Conservation (phyloP, 2,888 invertebrate species). For the Taenaris catops region DNA sequence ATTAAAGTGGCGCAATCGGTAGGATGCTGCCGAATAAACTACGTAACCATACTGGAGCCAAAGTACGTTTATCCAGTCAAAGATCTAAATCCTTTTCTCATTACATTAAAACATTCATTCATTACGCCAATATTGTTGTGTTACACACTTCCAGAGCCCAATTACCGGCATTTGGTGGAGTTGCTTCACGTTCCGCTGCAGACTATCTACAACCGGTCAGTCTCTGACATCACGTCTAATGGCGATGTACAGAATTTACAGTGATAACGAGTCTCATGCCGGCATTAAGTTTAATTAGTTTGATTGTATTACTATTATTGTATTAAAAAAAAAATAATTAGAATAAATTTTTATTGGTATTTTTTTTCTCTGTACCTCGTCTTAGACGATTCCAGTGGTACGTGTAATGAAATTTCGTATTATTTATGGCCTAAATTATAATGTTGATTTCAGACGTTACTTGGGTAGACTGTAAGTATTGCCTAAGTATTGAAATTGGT, state of each 20-base stretch:
- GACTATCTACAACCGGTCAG: slow-evolving; percentile 85
- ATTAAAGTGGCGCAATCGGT: no score
- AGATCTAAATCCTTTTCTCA: no score
- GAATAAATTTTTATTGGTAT: slow-evolving; percentile 20
- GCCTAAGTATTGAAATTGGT: slow-evolving; percentile 31
- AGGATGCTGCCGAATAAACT: no score
- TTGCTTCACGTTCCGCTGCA: slow-evolving; percentile 93
- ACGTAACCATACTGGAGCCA: no score
- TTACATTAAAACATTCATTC: no score
- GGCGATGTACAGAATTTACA: slow-evolving; percentile 49
- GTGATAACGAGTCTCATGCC: slow-evolving; percentile 18
- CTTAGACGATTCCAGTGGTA: slow-evolving; percentile 23
- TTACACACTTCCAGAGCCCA: slow-evolving; percentile 85
- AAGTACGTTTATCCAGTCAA: no score
- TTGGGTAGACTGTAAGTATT: slow-evolving; percentile 42
- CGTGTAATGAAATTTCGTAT: slow-evolving; percentile 22
- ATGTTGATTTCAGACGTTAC: slow-evolving; percentile 24
- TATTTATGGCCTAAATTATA: slow-evolving; percentile 35
- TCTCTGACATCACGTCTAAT: slow-evolving; percentile 44
- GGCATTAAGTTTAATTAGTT: slow-evolving; percentile 9
- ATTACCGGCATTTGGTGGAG: slow-evolving; percentile 91
- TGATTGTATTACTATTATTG: slow-evolving; percentile 18
- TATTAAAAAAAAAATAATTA: slow-evolving; percentile 19
- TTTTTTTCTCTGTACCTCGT: slow-evolving; percentile 20
- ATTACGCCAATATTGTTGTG: no score